Evolutionary conservation across 1,140 invertebrate species (phyloP).

Genomic region (Ceratosolen solmsi): DNA sequence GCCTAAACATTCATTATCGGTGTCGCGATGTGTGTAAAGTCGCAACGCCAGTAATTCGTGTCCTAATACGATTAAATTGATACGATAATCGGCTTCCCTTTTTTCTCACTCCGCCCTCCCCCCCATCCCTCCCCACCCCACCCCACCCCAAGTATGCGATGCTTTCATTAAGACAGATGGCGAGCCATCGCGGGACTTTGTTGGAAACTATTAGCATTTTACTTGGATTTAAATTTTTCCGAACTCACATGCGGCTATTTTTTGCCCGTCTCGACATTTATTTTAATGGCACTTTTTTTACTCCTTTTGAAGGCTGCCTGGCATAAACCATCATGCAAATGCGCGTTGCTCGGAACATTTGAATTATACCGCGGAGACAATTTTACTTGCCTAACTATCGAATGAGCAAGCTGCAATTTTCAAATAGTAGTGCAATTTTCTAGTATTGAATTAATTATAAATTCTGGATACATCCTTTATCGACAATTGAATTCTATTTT

Average conservation of each 20-base stretch:
- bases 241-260: not conserved
- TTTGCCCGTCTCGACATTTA: not conserved
- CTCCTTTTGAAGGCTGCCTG: not conserved
- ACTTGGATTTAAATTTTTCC: conserved; percentile 34
- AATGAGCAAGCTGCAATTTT: not conserved
- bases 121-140: not conserved
- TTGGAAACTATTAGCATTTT: conserved; percentile 33
- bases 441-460: too few relatives aligned
- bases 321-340: conserved; percentile 34
- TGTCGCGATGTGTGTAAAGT: not conserved
- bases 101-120: not conserved
- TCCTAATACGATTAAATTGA: not conserved
- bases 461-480: too few relatives aligned
- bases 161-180: not conserved
- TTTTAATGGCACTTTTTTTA: not conserved
- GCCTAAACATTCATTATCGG: not conserved
- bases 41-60: not conserved
- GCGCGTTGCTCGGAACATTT: not conserved
- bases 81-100: not conserved
- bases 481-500: too few relatives aligned
- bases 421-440: not conserved
- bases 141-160: conserved; percentile 1
- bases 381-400: conserved; percentile 6
- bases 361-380: not conserved
- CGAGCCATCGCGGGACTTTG: not conserved